A percentile compares a stretch with the other conserved stretches of the same genome.
phyloP scores from a whole-genome alignment of 1,140 invertebrate species.

The Lucilia cuprina region DNA sequence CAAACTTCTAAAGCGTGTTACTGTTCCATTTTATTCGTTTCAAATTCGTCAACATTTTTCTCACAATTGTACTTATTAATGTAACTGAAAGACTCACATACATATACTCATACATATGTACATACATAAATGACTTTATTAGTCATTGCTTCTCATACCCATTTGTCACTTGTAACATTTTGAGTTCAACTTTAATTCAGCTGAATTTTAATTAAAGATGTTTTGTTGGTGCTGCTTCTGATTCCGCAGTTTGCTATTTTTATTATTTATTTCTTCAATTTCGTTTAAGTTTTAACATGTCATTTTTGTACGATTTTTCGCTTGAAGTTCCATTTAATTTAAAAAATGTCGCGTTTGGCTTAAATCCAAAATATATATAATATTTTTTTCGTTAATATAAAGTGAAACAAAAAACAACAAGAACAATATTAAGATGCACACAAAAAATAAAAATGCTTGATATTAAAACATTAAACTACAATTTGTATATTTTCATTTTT shows the following conservation, averaged over 20 bases:
- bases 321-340: conserved; percentile 11
- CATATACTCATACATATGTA: no score
- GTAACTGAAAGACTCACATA: no score
- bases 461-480: conserved; percentile 15
- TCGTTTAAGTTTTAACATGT: neutral
- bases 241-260: neutral
- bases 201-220: neutral
- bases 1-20: no score
- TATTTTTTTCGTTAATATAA: neutral
- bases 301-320: neutral
- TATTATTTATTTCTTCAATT: neutral
- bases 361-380: neutral
- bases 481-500: neutral
- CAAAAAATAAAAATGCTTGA: neutral
- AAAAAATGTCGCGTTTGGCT: conserved; percentile 10
- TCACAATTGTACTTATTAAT: no score
- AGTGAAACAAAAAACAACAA: neutral
- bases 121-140: no score
- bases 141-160: no score
- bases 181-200: neutral
- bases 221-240: neutral
- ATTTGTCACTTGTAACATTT: neutral
- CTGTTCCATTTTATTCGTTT: no score
- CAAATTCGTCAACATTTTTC: no score
- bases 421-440: neutral